phyloP scores from a whole-genome alignment of 2,113 vertebrate genomes.

The Galemys pyrenaicus region DNA sequence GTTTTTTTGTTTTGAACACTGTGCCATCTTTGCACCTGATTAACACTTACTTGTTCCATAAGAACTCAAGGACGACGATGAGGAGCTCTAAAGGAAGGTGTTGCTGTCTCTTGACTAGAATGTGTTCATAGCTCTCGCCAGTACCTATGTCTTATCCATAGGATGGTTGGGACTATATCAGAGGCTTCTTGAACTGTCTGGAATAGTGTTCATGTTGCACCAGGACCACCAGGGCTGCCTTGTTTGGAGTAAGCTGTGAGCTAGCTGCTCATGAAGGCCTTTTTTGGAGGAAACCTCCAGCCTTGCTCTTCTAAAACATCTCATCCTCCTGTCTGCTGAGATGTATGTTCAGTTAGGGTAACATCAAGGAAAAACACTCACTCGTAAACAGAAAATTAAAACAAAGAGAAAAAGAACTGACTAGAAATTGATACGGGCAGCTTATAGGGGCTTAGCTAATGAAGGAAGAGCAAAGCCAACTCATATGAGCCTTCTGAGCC shows the following conservation, averaged over 20 bases:
- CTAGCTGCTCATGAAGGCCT: not conserved
- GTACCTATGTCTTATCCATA: not conserved
- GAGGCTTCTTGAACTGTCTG: not conserved
- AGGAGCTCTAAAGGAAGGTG: not conserved
- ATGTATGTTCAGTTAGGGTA: not conserved
- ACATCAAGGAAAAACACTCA: not conserved
- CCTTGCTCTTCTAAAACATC: not conserved
- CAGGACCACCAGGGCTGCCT: not conserved
- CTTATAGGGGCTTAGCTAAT: not conserved
- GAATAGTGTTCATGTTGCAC: not conserved
- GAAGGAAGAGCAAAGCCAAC: not conserved
- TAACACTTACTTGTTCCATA: rapidly evolving
- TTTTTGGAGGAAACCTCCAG: not conserved
- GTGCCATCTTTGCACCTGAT: not conserved
- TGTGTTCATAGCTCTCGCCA: not conserved
- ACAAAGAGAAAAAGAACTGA: not conserved
- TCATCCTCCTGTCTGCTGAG: not conserved
- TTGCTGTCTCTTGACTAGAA: not conserved
- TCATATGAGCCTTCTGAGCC: not conserved
- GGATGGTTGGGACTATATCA: not conserved
- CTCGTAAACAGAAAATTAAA: not conserved
- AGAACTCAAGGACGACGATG: not conserved
- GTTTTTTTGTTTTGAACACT: not conserved
- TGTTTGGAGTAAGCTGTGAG: not conserved
- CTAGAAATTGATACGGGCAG: not conserved